Evolutionary conservation across 2,888 invertebrate genomes (phyloP).

Genomic region (Nowickia ferox): DNA sequence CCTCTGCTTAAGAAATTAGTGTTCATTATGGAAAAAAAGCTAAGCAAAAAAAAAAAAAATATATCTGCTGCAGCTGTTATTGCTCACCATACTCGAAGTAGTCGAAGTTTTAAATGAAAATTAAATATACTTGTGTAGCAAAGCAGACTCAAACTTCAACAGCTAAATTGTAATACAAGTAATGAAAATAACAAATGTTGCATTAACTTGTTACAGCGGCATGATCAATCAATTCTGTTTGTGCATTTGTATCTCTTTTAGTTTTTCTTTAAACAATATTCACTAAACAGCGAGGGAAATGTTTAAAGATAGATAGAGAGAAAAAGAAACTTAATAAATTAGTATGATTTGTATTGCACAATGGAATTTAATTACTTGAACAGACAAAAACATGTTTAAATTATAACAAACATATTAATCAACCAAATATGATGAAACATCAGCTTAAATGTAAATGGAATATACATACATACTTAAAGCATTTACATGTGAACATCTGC

Average conservation of each 20-base stretch:
- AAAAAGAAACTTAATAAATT: constrained; percentile 41
- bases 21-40: constrained; percentile 66
- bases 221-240: constrained; percentile 66
- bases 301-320: background rate
- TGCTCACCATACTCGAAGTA: constrained; percentile 14
- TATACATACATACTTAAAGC: background rate
- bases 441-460: background rate
- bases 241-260: constrained; percentile 26
- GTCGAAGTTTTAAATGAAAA: constrained; percentile 26
- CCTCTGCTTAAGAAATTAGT: constrained; percentile 69
- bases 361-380: constrained; percentile 65
- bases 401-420: constrained; percentile 43
- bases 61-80: constrained; percentile 62
- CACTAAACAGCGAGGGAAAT: constrained; percentile 1
- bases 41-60: constrained; percentile 24
- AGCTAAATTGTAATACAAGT: constrained; percentile 18
- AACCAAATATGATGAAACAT: background rate
- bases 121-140: constrained; percentile 25
- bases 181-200: constrained; percentile 63
- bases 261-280: constrained; percentile 1
- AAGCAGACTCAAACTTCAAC: constrained; percentile 15
- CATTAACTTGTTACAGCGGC: constrained; percentile 63
- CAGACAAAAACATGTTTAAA: constrained; percentile 39
- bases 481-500: no score
- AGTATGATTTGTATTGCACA: constrained; percentile 62